Evolutionary conservation across 2,797 vertebrate genomes (phyloP).

Genomic region (Gobionotothen gibberifrons): DNA sequence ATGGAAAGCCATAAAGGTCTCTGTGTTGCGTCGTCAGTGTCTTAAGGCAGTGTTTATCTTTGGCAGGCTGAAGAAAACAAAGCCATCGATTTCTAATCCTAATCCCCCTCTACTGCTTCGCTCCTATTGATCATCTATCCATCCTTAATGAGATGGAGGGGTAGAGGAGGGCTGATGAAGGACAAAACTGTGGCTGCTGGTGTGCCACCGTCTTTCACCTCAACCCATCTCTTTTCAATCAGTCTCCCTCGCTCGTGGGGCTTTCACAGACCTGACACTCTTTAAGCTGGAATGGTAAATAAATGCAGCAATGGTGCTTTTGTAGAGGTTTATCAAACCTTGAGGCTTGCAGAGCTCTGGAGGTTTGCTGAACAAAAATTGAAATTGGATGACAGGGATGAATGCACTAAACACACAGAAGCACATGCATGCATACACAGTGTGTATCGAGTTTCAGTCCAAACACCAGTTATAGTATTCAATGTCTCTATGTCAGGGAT

Average conservation of each 20-base stretch:
- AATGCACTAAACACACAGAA: conserved; percentile 38
- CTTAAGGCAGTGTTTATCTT: conserved; percentile 82
- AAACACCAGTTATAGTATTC: conserved; percentile 39
- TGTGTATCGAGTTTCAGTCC: conserved; percentile 21
- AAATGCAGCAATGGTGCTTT: conserved; percentile 38
- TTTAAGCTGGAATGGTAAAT: conserved; percentile 38
- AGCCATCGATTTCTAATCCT: conserved; percentile 84
- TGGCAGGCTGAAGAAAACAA: conserved; percentile 78
- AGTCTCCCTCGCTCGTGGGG: conserved; percentile 34
- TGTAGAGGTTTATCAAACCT: conserved; percentile 51
- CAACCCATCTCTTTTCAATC: conserved; percentile 43
- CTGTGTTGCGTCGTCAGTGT: conserved; percentile 64
- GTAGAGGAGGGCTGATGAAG: conserved; percentile 76
- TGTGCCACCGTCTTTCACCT: conserved; percentile 8
- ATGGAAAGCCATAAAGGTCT: conserved; percentile 54
- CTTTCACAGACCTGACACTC: conserved; percentile 28
- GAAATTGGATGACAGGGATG: conserved; percentile 57
- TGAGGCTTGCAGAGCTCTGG: conserved; percentile 25
- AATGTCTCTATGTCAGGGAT: conserved; percentile 13
- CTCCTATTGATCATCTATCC: conserved; percentile 80
- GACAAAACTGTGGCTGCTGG: conserved; percentile 68
- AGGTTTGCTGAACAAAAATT: conserved; percentile 46
- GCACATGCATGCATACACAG: conserved; percentile 35
- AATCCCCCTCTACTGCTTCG: conserved; percentile 75
- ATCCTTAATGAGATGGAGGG: conserved; percentile 77